Evolutionary conservation across 2,888 invertebrate species (phyloP).

Genomic region (Bruchidius siliquastri): DNA sequence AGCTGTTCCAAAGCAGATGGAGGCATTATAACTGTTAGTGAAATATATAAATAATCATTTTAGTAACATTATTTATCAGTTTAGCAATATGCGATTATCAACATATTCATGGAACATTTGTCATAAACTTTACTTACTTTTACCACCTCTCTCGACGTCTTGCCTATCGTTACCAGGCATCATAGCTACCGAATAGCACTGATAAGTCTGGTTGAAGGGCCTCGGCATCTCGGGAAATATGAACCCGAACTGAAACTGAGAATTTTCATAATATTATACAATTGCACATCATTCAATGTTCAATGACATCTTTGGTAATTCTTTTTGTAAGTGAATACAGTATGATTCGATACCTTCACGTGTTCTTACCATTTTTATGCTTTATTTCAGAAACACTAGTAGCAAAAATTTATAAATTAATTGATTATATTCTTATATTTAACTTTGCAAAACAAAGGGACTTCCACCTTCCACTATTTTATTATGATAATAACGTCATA

Average conservation of each 20-base stretch:
- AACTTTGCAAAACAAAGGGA: not conserved
- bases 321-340: not conserved
- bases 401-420: not conserved
- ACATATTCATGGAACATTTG: no score
- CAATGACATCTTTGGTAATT: not conserved
- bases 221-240: constrained; percentile 81
- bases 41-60: no score
- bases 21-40: constrained; percentile 88
- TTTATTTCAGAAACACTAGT: not conserved
- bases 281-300: not conserved
- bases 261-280: not conserved
- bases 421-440: not conserved
- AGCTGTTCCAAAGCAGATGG: constrained; percentile 92
- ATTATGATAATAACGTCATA: not conserved
- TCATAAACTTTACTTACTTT: no score
- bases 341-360: not conserved
- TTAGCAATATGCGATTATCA: no score
- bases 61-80: no score
- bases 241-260: constrained; percentile 76
- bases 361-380: not conserved
- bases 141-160: constrained; percentile 93
- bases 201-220: constrained; percentile 78
- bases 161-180: constrained; percentile 88
- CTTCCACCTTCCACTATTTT: not conserved
- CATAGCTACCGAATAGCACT: constrained; percentile 94